Base-by-base conservation (phyloP, 2,888 invertebrate genomes). In the Troides helena region DNA sequence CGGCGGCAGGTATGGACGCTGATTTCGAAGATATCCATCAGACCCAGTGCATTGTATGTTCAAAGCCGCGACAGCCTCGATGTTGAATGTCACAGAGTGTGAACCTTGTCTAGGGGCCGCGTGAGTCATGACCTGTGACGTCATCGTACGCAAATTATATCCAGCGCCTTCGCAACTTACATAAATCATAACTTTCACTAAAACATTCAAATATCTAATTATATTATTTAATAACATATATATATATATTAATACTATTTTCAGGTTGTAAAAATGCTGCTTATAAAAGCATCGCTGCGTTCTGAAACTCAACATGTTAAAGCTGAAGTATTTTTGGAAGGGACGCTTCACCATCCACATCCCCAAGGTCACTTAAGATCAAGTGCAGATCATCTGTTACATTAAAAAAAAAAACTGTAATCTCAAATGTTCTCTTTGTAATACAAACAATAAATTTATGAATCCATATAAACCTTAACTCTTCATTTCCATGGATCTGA, bases 141-240 rank as follows among this genome's bases (percentile, higher is more conserved):
- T 30, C 59, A 57, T 50, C 1, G 5, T 58, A 67, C 57, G 57
- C 21, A 62, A 67, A 62, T 57, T 67, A 43, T 46, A 57, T 30
- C 39, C 18, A 23, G 36, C 46, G 30, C 21, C 53, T 60, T 53
- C 60, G 66, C 66, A 68, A 68, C 17, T 68, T 63, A 59, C 46
- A 30, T 10, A 21, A 17, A 30, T 10, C 25, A 62, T 50, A 25
- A 68, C 68, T 68, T 68, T 68, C 68, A 59, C 68, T 68, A 25
- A 23, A 57, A 30, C 39, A 62, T 23, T 56, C 30, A 39, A 10
- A 1, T 61, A 21, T 61, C 4, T 61, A 2, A n/a, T 39, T 36
- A 59, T 30, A 23, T 59, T 18, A 59, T 25, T 30, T 23, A 25
- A 30, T 30, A 30, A 59, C 7, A 14, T 23, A 1, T 21, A 58